phyloP scores from a whole-genome alignment of 2,113 vertebrate genomes.

The Arothron firmamentum region DNA sequence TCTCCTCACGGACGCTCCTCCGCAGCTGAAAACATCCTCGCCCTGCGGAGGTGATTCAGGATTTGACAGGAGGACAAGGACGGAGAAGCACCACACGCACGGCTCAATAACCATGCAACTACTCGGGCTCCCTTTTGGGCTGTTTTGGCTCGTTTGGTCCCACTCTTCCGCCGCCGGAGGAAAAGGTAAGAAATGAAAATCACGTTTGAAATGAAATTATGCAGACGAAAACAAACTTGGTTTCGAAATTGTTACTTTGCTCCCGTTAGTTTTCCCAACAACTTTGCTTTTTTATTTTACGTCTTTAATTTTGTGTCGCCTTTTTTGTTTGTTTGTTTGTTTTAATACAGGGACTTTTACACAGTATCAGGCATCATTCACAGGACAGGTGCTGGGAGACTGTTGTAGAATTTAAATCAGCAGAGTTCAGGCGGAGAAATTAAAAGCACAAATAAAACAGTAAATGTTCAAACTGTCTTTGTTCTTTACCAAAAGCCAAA shows the following conservation, averaged over 20 bases:
- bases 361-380: too few relatives aligned
- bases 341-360: too few relatives aligned
- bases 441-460: too few relatives aligned
- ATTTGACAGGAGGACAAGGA: slow-evolving; percentile 48
- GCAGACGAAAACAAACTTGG: not conserved
- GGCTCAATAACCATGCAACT: slow-evolving; percentile 49
- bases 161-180: slow-evolving; percentile 56
- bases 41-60: slow-evolving; percentile 27
- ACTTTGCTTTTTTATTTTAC: too few relatives aligned
- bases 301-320: too few relatives aligned
- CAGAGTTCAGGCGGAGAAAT: too few relatives aligned
- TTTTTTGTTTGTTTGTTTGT: too few relatives aligned
- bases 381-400: too few relatives aligned
- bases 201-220: not conserved
- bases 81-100: slow-evolving; percentile 31
- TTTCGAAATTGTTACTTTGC: not conserved
- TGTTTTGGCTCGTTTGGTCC: slow-evolving; percentile 60
- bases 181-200: slow-evolving; percentile 67
- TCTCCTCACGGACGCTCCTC: not conserved
- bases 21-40: slow-evolving; percentile 23
- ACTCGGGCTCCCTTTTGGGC: slow-evolving; percentile 41
- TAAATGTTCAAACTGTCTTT: too few relatives aligned
- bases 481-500: too few relatives aligned
- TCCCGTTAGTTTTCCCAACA: not conserved
- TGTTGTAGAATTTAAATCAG: too few relatives aligned